A percentile compares a stretch with the other conserved stretches of the same genome.
These are phyloP conservation scores for Epistrophe grossulariae DNA, from an alignment of 2,888 invertebrate genomes.

Conservation along the genomic window DNA sequence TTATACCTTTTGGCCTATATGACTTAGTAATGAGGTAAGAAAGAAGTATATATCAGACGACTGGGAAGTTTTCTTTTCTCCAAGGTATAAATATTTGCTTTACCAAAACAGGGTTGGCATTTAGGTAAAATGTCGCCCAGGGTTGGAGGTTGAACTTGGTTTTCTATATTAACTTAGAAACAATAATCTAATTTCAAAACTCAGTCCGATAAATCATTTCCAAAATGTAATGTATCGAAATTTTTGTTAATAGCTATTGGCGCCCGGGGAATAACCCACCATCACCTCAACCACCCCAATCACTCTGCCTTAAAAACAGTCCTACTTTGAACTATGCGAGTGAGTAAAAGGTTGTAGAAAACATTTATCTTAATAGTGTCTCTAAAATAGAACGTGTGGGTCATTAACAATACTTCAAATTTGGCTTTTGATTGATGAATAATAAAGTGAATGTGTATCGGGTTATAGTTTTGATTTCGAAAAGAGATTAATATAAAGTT, in stretches of 20 bases:
- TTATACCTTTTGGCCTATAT: conserved; percentile 7
- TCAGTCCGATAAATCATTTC: background rate
- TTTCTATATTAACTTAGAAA: background rate
- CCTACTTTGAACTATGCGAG: background rate
- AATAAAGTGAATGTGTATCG: background rate
- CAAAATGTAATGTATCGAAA: background rate
- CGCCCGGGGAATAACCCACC: background rate
- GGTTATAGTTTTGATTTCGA: background rate
- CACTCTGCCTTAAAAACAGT: background rate
- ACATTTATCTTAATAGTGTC: conserved; percentile 31
- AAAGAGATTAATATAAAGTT: background rate
- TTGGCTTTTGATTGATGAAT: conserved; percentile 27
- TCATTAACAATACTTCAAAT: conserved; percentile 14
- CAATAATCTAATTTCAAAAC: background rate
- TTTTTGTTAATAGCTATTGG: background rate
- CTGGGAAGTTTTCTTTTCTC: background rate
- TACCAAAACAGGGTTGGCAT: background rate
- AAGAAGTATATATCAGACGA: background rate
- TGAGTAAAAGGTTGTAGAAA: conserved; percentile 3
- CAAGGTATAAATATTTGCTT: no score
- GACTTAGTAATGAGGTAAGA: conserved; percentile 11
- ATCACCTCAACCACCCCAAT: background rate
- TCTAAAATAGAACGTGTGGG: background rate
- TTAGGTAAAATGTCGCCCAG: background rate
- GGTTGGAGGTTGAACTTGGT: background rate